Evolutionary conservation across 2,113 vertebrate genomes (phyloP).

Genomic region (Caloenas nicobarica): DNA sequence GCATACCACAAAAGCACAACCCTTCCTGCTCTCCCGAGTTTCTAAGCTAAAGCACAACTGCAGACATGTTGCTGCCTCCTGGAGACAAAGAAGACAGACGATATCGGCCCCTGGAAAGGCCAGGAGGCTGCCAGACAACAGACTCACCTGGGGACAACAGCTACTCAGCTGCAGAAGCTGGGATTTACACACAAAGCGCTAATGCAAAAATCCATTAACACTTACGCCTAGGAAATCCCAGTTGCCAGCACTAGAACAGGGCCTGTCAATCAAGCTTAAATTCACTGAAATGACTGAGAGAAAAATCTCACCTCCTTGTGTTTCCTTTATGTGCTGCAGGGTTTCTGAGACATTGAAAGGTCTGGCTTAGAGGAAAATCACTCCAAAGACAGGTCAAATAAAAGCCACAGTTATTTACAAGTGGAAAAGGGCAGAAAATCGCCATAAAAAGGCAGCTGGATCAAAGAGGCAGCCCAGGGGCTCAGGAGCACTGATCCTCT

Average conservation of each 20-base stretch:
- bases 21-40: not conserved
- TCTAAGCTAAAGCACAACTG: not conserved
- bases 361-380: slow-evolving; percentile 26
- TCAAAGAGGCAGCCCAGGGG: not conserved
- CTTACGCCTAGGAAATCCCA: not conserved
- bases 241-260: not conserved
- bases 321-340: not conserved
- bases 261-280: slow-evolving; percentile 12
- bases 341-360: not conserved
- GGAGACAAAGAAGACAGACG: not conserved
- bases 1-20: not conserved
- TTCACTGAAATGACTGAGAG: not conserved
- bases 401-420: slow-evolving; percentile 33
- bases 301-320: not conserved
- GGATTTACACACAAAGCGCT: not conserved
- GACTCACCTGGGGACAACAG: not conserved
- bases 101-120: not conserved
- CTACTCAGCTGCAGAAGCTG: not conserved
- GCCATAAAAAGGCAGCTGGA: slow-evolving; percentile 2
- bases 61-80: not conserved
- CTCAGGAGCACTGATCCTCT: not conserved
- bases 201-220: slow-evolving; percentile 1
- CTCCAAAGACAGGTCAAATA: not conserved
- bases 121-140: not conserved
- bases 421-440: not conserved